A percentile compares a stretch with the other conserved stretches of the same genome.
Conservation (phyloP, 2,797 vertebrate species). For the Catamblyrhynchus diadema region DNA sequence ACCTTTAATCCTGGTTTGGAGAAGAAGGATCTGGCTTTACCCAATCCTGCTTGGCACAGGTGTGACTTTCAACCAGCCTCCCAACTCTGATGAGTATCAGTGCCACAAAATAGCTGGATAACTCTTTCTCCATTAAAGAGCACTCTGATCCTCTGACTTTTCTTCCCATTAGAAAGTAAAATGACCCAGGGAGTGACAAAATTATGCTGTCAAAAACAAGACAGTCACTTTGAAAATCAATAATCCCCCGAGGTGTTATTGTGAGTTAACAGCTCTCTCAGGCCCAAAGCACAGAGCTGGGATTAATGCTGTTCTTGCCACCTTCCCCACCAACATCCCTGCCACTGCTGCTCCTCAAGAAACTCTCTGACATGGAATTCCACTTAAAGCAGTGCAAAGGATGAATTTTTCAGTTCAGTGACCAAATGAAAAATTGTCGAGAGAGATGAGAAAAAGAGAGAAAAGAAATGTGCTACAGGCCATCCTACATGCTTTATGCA, state of each 20-base stretch:
- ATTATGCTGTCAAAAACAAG: conserved; percentile 45
- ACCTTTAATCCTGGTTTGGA: not conserved
- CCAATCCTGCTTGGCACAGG: not conserved
- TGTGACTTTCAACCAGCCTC: not conserved
- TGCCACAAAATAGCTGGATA: not conserved
- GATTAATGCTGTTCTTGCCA: not conserved
- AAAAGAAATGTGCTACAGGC: not conserved
- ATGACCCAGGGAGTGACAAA: conserved; percentile 36
- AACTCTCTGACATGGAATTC: conserved; percentile 16
- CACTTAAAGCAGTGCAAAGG: conserved; percentile 26
- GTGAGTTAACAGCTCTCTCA: conserved; percentile 35
- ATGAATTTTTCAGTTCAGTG: conserved; percentile 15
- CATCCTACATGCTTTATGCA: not conserved
- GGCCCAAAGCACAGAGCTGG: not conserved
- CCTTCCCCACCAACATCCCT: not conserved
- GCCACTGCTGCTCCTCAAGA: not conserved
- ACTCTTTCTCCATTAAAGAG: not conserved
- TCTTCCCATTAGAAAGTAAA: conserved; percentile 52
- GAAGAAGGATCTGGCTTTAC: not conserved
- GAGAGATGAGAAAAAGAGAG: conserved; percentile 14
- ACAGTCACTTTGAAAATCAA: conserved; percentile 47
- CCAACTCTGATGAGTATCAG: not conserved
- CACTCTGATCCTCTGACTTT: not conserved
- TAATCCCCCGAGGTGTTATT: conserved; percentile 31
- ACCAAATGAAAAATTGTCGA: not conserved